phyloP scores from a whole-genome alignment of 2,888 invertebrate genomes.

The Autographa gamma region DNA sequence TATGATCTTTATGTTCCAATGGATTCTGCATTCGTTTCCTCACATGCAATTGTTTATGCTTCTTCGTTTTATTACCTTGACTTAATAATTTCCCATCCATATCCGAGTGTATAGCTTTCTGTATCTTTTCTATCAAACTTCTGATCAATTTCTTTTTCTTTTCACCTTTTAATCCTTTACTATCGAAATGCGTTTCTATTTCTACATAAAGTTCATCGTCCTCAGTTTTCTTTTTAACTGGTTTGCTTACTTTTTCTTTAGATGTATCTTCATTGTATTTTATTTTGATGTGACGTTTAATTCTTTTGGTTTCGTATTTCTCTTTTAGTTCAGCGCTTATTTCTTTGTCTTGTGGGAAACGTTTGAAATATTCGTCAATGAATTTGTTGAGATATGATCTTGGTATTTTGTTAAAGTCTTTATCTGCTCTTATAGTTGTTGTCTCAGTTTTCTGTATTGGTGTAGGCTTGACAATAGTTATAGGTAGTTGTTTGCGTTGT shows the following conservation, averaged over 20 bases:
- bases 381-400: conserved; percentile 64
- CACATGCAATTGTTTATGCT: conserved; percentile 65
- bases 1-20: conserved; percentile 59
- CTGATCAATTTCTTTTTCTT: conserved; percentile 78
- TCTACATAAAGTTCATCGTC: conserved; percentile 82
- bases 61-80: conserved; percentile 51
- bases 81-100: conserved; percentile 30
- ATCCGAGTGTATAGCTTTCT: conserved; percentile 76
- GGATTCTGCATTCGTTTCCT: conserved; percentile 77
- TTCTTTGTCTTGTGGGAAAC: conserved; percentile 41
- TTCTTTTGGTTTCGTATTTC: conserved; percentile 60
- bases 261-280: conserved; percentile 50
- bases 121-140: conserved; percentile 79
- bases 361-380: conserved; percentile 66
- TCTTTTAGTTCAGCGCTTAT: conserved; percentile 36
- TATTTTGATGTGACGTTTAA: conserved; percentile 77
- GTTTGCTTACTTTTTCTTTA: conserved; percentile 39
- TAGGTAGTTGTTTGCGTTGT: conserved; percentile 7
- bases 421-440: conserved; percentile 13
- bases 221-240: conserved; percentile 58
- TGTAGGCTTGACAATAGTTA: conserved; percentile 10
- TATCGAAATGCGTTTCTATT: conserved; percentile 84
- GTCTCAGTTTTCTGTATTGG: conserved; percentile 12
- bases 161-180: conserved; percentile 77
- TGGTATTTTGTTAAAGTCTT: conserved; percentile 35